Conservation (phyloP, 2,113 vertebrate genomes). For the Platycercus adscitus region DNA sequence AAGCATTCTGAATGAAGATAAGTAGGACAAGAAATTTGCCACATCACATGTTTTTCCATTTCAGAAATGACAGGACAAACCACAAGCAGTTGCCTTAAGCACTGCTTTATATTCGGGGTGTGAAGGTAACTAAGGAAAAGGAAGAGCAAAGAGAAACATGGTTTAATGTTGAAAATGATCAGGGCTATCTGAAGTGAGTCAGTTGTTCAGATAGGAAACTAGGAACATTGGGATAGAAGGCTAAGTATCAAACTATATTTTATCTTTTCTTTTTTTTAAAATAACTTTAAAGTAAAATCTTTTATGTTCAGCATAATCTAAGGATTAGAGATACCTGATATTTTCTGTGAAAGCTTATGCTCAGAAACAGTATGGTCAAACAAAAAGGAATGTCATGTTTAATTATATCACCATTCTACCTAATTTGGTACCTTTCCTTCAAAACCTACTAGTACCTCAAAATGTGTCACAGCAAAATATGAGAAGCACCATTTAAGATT, state of each 20-base stretch:
- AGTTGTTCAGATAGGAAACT: background rate
- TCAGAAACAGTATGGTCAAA: background rate
- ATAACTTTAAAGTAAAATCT: background rate
- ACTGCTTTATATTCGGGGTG: constrained; percentile 43
- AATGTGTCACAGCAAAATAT: background rate
- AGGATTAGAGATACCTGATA: background rate
- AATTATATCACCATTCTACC: background rate
- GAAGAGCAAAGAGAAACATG: background rate
- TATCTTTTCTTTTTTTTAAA: background rate
- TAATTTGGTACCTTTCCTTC: background rate
- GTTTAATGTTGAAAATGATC: constrained; percentile 8
- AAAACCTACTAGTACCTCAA: background rate
- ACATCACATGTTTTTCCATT: constrained; percentile 55
- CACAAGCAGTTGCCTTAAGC: constrained; percentile 44
- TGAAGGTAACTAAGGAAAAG: constrained; percentile 23
- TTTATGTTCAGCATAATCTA: background rate
- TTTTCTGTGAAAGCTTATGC: background rate
- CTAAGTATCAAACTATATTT: background rate
- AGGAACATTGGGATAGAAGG: background rate
- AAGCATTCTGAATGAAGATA: constrained; percentile 22
- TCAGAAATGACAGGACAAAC: constrained; percentile 63
- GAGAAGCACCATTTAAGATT: background rate
- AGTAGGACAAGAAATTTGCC: constrained; percentile 56
- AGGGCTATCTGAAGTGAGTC: background rate
- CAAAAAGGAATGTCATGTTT: background rate